A percentile compares a stretch with the other conserved stretches of the same genome.
phyloP scores from a whole-genome alignment of 2,113 vertebrate genomes.

The Megatriorchis doriae region DNA sequence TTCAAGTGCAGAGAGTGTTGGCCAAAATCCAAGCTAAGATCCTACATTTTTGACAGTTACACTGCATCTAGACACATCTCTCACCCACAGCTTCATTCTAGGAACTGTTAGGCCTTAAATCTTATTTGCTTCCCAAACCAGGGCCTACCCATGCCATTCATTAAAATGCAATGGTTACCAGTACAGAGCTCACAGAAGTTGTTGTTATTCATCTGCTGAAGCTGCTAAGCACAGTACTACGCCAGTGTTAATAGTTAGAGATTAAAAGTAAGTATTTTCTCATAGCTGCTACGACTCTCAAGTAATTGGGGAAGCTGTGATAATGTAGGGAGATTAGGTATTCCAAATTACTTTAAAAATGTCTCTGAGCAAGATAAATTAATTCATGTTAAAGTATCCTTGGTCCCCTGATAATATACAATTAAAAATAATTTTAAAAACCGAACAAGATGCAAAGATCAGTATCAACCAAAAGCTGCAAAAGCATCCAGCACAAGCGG shows the following conservation, averaged over 20 bases:
- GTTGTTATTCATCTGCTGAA: not conserved
- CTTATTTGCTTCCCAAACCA: not conserved
- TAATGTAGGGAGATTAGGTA: not conserved
- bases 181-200: not conserved
- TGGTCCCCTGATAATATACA: not conserved
- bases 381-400: not conserved
- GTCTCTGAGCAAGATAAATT: not conserved
- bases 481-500: not conserved
- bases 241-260: not conserved
- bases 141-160: not conserved
- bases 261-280: not conserved
- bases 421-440: not conserved
- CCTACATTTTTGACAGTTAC: not conserved
- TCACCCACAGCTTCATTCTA: not conserved
- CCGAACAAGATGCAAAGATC: not conserved
- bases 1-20: not conserved
- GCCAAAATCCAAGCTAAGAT: not conserved
- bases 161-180: not conserved
- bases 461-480: not conserved
- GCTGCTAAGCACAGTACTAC: not conserved
- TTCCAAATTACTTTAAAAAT: not conserved
- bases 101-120: not conserved
- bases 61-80: not conserved
- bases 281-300: not conserved
- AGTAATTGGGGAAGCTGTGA: not conserved